Conservation (phyloP, 2,888 invertebrate genomes). For the Tenthredo scrophulariae region DNA sequence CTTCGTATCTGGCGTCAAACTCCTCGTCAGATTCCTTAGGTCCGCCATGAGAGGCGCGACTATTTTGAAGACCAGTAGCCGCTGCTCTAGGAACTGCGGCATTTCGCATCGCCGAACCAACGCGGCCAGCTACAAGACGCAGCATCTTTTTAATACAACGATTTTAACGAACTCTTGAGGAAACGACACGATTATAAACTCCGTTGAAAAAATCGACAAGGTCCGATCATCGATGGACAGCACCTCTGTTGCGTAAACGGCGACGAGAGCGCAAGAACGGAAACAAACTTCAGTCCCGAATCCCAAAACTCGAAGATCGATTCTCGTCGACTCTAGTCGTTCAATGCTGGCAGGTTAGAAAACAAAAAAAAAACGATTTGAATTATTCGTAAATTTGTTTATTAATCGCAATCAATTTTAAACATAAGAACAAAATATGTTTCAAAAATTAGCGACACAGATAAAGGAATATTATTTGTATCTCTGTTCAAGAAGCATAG, state of each 20-base stretch:
- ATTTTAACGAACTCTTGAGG: not conserved
- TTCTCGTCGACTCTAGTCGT: not conserved
- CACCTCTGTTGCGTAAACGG: constrained; percentile 43
- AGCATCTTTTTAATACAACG: constrained; percentile 65
- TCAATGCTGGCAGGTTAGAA: not conserved
- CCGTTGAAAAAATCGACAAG: not conserved
- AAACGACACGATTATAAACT: not conserved
- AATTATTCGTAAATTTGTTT: not conserved
- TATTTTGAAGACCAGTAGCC: constrained; percentile 70
- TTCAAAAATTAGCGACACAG: not conserved
- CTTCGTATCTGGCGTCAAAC: constrained; percentile 91
- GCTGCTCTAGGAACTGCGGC: constrained; percentile 63
- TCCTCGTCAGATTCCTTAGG: constrained; percentile 89
- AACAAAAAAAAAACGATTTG: not conserved
- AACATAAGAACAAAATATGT: not conserved
- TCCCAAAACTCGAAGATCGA: not conserved
- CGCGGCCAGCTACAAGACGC: constrained; percentile 68
- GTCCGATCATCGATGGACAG: constrained; percentile 24
- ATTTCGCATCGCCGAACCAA: constrained; percentile 60
- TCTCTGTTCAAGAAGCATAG: not conserved
- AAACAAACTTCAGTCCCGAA: not conserved
- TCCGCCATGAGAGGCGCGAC: constrained; percentile 77
- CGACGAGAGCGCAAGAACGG: constrained; percentile 31
- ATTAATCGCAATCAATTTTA: not conserved
- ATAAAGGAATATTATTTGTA: not conserved